These are phyloP conservation scores for Orthosia cruda DNA, from an alignment of 2,888 invertebrate species.

Conservation along the genomic window DNA sequence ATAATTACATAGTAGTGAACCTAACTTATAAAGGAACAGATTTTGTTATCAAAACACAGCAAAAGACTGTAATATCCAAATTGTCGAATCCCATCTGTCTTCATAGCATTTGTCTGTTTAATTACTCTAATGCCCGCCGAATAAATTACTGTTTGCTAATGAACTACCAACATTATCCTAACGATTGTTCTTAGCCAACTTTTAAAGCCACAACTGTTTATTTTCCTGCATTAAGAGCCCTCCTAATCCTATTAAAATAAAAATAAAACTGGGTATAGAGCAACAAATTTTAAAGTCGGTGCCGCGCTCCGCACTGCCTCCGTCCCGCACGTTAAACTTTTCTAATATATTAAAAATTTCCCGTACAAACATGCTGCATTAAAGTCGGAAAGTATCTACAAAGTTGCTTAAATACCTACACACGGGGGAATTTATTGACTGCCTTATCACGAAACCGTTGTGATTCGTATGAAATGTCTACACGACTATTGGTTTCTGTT, in stretches of 20 bases:
- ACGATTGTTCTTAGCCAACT: slow-evolving; percentile 79
- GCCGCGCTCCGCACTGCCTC: slow-evolving; percentile 70
- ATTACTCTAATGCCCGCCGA: slow-evolving; percentile 64
- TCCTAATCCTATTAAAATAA: slow-evolving; percentile 81
- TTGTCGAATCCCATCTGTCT: slow-evolving; percentile 43
- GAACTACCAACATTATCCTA: slow-evolving; percentile 78
- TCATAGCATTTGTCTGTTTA: slow-evolving; percentile 60
- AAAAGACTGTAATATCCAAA: slow-evolving; percentile 28
- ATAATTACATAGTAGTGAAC: too few relatives aligned
- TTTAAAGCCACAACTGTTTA: slow-evolving; percentile 78
- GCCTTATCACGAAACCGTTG: slow-evolving; percentile 39
- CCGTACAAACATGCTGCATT: slow-evolving; percentile 81
- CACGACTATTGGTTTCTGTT: not conserved
- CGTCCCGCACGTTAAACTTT: slow-evolving; percentile 79
- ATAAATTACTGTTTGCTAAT: slow-evolving; percentile 73
- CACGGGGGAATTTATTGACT: slow-evolving; percentile 66
- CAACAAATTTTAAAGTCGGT: slow-evolving; percentile 84
- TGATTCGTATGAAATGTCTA: slow-evolving; percentile 25
- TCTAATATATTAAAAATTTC: slow-evolving; percentile 85
- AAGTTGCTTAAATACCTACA: slow-evolving; percentile 75
- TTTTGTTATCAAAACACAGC: slow-evolving; percentile 1
- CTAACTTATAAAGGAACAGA: not conserved
- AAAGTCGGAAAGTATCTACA: slow-evolving; percentile 75
- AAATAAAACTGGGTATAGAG: slow-evolving; percentile 75
- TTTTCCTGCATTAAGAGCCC: slow-evolving; percentile 76